Base-by-base conservation (phyloP, 2,888 invertebrate genomes). In the Coenonympha arcania region DNA sequence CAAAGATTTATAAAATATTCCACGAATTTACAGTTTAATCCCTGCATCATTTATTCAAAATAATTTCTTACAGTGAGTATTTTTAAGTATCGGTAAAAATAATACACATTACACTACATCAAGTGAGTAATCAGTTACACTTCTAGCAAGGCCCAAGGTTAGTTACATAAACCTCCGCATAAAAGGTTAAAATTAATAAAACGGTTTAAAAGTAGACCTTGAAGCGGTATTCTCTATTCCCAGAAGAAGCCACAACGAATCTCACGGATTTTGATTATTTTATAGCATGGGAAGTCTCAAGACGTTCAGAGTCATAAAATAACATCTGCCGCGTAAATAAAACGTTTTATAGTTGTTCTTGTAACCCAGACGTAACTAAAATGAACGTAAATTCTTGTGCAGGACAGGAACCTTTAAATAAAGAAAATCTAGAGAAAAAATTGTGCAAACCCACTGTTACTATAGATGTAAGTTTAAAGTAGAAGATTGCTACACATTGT, bases 251-350 rank as follows among this genome's bases (percentile, higher is more conserved):
- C 48, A 20, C 41, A 26, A 34, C 18, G 24, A 48, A 48, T 19
- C 24, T 24, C 33, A 36, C 9, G 40, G 33, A 24, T 48, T 41
- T 26, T 48, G 41, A 48, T 48, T 33, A 34, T 36, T 43, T 48
- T 42, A 43, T 48, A 20, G 26, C 28, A 39, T 30, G 39, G 11
- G 22, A 15, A 31, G 39, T 39, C 46, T 22, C 16, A 26, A 31
- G 30, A 46, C 41, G 34, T 34, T 50, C 41, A 16, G 16, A 24
- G 44, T 22, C 41, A 50, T 50, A 50, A 50, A 46, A 46, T 45
- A 42, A 30, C 50, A 50, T 50, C 41, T 50, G 50, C 30, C 26
- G 11, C 46, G 30, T 46, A 36, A 36, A 50, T 50, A 43, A 42
- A 51, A 47, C 22, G 42, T 33, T 47, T 47, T 47, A 51, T 47